These are phyloP conservation scores for Microctenopoma stevenorrisi DNA, from an alignment of 2,797 vertebrate genomes.

Conservation along the genomic window DNA sequence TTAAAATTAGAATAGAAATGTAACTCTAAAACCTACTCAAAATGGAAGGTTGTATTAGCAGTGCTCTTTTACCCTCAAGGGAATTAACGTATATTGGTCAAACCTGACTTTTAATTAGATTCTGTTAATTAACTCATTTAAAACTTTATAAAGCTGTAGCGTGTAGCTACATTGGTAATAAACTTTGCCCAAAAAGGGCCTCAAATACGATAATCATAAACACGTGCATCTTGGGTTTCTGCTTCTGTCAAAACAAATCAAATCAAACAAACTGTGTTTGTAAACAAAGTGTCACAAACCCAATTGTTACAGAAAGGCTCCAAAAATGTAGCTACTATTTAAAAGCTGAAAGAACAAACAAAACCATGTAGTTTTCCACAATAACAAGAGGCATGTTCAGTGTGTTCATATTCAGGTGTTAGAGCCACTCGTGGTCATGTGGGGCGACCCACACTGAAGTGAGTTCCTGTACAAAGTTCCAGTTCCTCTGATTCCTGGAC, in stretches of 20 bases:
- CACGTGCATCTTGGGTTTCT: neutral
- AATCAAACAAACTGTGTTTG: no score
- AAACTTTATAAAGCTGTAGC: neutral
- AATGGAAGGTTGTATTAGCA: conserved; percentile 91
- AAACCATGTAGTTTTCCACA: neutral
- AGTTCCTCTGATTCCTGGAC: no score
- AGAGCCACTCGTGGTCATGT: neutral
- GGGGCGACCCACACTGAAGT: neutral
- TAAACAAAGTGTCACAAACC: no score
- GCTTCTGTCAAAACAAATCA: no score
- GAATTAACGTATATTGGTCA: conserved; percentile 89
- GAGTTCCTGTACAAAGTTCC: neutral
- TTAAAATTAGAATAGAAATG: neutral
- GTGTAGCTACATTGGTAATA: no score
- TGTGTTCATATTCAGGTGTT: no score
- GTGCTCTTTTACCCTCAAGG: conserved; percentile 89
- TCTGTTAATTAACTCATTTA: neutral
- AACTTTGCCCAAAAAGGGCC: no score
- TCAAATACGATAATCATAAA: no score
- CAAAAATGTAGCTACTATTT: neutral
- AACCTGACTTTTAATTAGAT: conserved; percentile 75
- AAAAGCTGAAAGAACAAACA: neutral
- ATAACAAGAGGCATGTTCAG: neutral
- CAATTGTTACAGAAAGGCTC: no score
- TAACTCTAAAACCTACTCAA: conserved; percentile 82